Evolutionary conservation across 2,888 invertebrate species (phyloP), one percentile per base, ranked within the genome.

Genomic region (Meloe dianella): DNA sequence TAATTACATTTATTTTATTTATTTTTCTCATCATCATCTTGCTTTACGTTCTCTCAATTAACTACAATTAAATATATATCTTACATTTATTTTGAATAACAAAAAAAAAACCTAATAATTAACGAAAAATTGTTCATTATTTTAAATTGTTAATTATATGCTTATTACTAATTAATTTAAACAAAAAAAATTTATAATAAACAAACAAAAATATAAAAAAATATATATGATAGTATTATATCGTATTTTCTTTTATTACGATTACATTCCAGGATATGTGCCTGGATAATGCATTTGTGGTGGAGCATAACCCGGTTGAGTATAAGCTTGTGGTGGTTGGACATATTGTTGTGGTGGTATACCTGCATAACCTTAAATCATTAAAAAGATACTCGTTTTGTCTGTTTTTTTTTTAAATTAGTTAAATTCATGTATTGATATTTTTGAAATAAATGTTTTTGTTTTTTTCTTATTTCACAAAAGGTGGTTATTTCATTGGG

Each of bases 251-350:
- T 54, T 1, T 54, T 24, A 9, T 22, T 22, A 8, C 9, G 1
- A 77, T 85, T 86, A 90, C 89, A 90, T 90, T 75, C 89, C 88
- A 76, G 78, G 79, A 60, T 90, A 90, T 27, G 69, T 61, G 67
- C 89, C 89, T 79, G 89, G 89, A 79, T 90, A 90, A 68, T 85
- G 87, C 85, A 86, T 88, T 77, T 80, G 89, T 79, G 54, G 54
- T 54, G 81, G 89, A 82, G 77, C 86, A 83, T 78, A 88, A 81
- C 74, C 77, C 4, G 80, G 81, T 73, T 85, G 86, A 10, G 86
- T 85, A 75, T 88, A 88, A 32, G 87, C 88, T 64, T 89, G 88
- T 64, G 86, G 87, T 79, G 86, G 87, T 79, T 82, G 82, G 17
- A 82, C 82, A 71, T 81, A 84, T 67, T 79, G 81, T 68, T 80